Conservation (phyloP, 2,888 invertebrate species). For the Apotomis capreana region DNA sequence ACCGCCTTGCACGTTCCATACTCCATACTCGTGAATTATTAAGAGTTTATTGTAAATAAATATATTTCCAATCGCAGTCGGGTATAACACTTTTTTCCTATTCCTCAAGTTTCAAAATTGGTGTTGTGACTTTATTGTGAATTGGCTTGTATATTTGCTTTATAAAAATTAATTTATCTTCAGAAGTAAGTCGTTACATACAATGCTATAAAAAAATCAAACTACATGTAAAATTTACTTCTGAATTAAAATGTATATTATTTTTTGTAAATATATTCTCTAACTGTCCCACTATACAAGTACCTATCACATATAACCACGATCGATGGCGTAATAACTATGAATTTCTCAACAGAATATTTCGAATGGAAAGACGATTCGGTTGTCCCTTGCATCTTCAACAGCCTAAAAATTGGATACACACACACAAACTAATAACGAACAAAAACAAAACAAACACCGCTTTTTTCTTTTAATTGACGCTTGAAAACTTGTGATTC, state of each 20-base stretch:
- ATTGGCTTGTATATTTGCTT: constrained; percentile 55
- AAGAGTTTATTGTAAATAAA: too few relatives aligned
- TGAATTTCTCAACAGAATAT: constrained; percentile 28
- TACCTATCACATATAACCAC: constrained; percentile 4
- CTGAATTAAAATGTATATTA: constrained; percentile 26
- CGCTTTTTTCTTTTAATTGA: constrained; percentile 37
- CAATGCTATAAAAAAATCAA: background rate
- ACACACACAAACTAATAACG: constrained; percentile 27
- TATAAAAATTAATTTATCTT: constrained; percentile 10
- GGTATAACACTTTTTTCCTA: constrained; percentile 11
- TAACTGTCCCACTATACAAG: constrained; percentile 36
- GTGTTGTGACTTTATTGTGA: constrained; percentile 38
- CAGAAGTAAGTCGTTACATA: constrained; percentile 22
- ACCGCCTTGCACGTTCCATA: too few relatives aligned
- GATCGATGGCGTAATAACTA: constrained; percentile 16
- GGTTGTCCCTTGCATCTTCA: constrained; percentile 35
- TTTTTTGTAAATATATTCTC: background rate
- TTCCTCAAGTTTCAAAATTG: constrained; percentile 32
- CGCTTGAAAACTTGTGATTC: constrained; percentile 39
- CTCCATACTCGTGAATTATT: too few relatives aligned
- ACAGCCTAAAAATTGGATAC: constrained; percentile 38
- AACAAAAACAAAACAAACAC: constrained; percentile 25
- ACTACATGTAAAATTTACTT: constrained; percentile 20
- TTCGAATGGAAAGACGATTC: constrained; percentile 36
- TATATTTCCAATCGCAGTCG: constrained; percentile 23